These are phyloP conservation scores for Spatulosminthurus flaviceps DNA, from an alignment of 2,888 invertebrate genomes.

Conservation along the genomic window DNA sequence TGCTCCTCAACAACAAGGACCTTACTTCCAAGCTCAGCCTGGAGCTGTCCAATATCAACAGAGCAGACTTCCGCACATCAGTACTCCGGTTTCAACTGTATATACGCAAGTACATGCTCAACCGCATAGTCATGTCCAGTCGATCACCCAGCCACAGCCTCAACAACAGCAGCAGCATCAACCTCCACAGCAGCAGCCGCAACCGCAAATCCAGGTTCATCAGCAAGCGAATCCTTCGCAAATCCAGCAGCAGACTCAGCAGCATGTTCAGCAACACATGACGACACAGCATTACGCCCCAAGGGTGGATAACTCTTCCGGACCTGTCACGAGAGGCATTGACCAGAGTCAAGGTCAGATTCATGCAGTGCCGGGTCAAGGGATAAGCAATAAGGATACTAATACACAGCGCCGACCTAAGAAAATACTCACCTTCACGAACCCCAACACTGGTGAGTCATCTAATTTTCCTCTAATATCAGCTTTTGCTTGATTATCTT, in stretches of 20 bases:
- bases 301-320: background rate
- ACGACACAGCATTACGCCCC: background rate
- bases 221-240: constrained; percentile 30
- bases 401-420: background rate
- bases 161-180: constrained; percentile 50
- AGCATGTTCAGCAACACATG: constrained; percentile 27
- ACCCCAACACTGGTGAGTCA: constrained; percentile 19
- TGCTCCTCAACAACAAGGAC: constrained; percentile 1
- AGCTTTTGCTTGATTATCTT: background rate
- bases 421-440: background rate
- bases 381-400: background rate
- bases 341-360: background rate
- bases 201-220: constrained; percentile 45
- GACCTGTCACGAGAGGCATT: background rate
- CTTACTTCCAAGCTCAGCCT: background rate
- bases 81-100: background rate
- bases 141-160: constrained; percentile 51
- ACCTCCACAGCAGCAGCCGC: constrained; percentile 49
- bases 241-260: background rate
- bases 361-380: constrained; percentile 7
- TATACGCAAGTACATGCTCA: constrained; percentile 11
- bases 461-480: background rate
- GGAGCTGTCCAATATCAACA: background rate
- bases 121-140: constrained; percentile 22
- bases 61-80: background rate